Evolutionary conservation across 2,797 vertebrate genomes (phyloP).

Genomic region (Nannoperca obscura): DNA sequence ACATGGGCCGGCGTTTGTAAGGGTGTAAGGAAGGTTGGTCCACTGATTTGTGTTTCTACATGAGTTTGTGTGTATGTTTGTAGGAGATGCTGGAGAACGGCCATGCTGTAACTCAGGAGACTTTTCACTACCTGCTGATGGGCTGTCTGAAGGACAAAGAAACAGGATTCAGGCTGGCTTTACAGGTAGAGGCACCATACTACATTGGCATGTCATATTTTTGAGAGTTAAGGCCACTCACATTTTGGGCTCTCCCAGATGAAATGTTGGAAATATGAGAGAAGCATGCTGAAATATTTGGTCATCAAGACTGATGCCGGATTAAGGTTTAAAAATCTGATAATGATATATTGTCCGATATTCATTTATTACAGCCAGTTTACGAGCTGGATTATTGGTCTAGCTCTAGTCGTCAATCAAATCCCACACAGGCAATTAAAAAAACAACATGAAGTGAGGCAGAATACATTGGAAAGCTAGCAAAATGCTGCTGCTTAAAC

Average conservation of each 20-base stretch:
- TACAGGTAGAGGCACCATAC: conserved; percentile 86
- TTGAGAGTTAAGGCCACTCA: neutral
- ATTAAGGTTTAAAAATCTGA: neutral
- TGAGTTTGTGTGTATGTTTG: conserved; percentile 28
- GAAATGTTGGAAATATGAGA: neutral
- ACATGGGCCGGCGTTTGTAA: rapidly evolving
- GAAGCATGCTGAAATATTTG: neutral
- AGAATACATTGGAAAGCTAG: neutral
- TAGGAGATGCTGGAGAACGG: conserved; percentile 93
- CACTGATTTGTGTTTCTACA: neutral
- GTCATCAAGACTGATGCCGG: neutral
- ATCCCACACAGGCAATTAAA: neutral
- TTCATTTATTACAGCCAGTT: neutral
- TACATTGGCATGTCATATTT: neutral
- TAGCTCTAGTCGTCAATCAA: neutral
- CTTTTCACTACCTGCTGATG: conserved; percentile 94
- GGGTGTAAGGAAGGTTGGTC: neutral
- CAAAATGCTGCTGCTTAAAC: neutral
- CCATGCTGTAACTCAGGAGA: conserved; percentile 87
- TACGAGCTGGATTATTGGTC: too few relatives aligned
- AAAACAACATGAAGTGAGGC: neutral
- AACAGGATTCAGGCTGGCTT: conserved; percentile 88
- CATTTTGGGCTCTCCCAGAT: neutral
- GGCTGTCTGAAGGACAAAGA: conserved; percentile 91
- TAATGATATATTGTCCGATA: neutral